Evolutionary conservation across 1,140 invertebrate genomes (phyloP).

Genomic region (Drosophila cardini): DNA sequence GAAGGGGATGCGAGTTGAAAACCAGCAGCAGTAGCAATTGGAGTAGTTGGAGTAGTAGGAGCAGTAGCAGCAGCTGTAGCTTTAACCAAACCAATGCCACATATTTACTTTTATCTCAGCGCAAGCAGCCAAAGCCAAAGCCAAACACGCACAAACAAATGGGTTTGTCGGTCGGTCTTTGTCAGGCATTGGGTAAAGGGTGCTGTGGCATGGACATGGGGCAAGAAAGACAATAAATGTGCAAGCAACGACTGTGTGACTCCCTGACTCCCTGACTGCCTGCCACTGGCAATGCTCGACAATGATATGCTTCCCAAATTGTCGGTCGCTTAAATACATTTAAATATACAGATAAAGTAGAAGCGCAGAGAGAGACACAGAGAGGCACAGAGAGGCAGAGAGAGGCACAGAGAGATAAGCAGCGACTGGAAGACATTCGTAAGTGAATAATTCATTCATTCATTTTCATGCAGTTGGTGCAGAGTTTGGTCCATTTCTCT

Average conservation of each 20-base stretch:
- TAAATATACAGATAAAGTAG: constrained; percentile 70
- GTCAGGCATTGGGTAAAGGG: not conserved
- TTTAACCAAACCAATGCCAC: constrained; percentile 68
- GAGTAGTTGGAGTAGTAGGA: constrained; percentile 34
- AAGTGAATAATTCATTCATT: constrained; percentile 79
- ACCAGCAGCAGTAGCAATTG: not conserved
- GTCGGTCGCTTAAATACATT: constrained; percentile 83
- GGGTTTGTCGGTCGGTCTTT: constrained; percentile 32
- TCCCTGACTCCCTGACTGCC: no score
- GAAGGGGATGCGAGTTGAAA: constrained; percentile 7
- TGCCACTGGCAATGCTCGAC: constrained; percentile 57
- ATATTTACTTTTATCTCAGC: constrained; percentile 82
- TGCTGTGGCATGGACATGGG: constrained; percentile 5
- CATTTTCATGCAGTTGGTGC: constrained; percentile 65
- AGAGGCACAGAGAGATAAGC: constrained; percentile 54
- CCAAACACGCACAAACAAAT: constrained; percentile 72
- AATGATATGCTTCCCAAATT: constrained; percentile 75
- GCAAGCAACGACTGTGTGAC: constrained; percentile 30
- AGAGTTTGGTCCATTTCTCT: constrained; percentile 16
- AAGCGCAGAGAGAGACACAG: constrained; percentile 22
- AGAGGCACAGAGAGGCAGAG: constrained; percentile 1
- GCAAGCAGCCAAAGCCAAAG: constrained; percentile 67
- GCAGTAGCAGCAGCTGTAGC: constrained; percentile 43
- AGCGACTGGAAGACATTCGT: constrained; percentile 29
- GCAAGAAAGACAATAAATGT: constrained; percentile 66